These are phyloP conservation scores for Oreotrochilus melanogaster DNA, from an alignment of 2,113 vertebrate species.

Conservation along the genomic window DNA sequence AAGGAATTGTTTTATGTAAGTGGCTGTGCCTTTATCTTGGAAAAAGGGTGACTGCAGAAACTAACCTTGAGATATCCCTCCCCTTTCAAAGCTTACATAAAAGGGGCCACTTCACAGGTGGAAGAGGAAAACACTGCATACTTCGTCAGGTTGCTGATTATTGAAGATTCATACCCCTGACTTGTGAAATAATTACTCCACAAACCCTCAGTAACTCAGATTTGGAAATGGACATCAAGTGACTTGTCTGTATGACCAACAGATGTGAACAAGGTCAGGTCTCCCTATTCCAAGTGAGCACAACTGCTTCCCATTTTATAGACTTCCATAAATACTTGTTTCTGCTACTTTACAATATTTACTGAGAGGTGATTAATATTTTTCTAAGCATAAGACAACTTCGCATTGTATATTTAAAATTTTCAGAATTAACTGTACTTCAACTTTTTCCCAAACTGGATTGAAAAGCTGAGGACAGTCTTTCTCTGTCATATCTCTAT, in stretches of 20 bases:
- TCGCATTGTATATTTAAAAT: neutral
- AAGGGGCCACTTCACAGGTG: neutral
- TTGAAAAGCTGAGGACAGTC: neutral
- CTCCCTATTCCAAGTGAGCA: rapidly evolving
- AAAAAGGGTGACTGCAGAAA: neutral
- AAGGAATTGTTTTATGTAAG: neutral
- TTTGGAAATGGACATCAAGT: neutral
- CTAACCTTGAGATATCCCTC: neutral
- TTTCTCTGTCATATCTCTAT: neutral
- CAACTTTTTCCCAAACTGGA: neutral
- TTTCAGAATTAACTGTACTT: neutral
- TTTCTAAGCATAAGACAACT: neutral
- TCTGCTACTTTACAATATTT: neutral
- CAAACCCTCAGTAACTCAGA: neutral
- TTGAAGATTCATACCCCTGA: neutral
- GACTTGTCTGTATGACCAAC: neutral
- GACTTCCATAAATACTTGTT: neutral
- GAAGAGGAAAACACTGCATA: neutral
- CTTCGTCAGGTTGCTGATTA: neutral
- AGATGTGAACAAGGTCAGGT: neutral
- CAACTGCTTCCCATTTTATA: neutral
- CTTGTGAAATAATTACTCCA: neutral
- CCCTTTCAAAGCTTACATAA: neutral
- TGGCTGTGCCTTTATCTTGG: neutral
- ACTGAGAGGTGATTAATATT: neutral